Percentiles rank a stretch among this genome's conserved stretches.
Evolutionary conservation across 2,797 vertebrate genomes (phyloP).

Genomic region (Chelon auratus): DNA sequence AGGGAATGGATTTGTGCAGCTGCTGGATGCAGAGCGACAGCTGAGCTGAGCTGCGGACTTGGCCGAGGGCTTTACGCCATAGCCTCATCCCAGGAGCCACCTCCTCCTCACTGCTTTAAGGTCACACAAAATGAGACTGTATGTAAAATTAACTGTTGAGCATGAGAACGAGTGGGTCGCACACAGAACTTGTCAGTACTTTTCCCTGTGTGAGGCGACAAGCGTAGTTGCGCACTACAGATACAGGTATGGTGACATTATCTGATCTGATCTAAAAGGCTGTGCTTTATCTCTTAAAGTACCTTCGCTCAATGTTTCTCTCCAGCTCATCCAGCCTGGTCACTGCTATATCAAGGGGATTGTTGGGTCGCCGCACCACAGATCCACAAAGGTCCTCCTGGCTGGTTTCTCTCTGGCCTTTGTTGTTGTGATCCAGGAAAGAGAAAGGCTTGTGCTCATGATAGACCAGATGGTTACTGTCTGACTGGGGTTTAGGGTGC

Average conservation of each 20-base stretch:
- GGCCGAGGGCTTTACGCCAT: constrained; percentile 92
- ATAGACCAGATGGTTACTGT: constrained; percentile 95
- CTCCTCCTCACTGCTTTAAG: constrained; percentile 92
- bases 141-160: background rate
- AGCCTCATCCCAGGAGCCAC: constrained; percentile 92
- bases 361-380: constrained; percentile 88
- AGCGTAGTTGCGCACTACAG: background rate
- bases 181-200: background rate
- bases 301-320: constrained; percentile 98
- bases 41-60: constrained; percentile 94
- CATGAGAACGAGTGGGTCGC: background rate
- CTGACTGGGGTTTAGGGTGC: constrained; percentile 91
- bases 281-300: constrained; percentile 93
- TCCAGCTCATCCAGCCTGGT: constrained; percentile 95
- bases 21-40: constrained; percentile 97
- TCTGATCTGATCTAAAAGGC: constrained; percentile 93
- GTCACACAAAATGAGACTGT: constrained; percentile 18
- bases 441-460: constrained; percentile 91
- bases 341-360: constrained; percentile 98
- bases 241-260: constrained; percentile 90
- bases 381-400: constrained; percentile 79
- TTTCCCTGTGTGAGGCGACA: background rate
- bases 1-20: constrained; percentile 95
- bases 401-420: constrained; percentile 81
- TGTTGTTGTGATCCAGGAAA: constrained; percentile 80